Percentiles rank a stretch among this genome's conserved stretches.
Conservation (phyloP, 2,797 vertebrate genomes). For the Nasua narica region DNA sequence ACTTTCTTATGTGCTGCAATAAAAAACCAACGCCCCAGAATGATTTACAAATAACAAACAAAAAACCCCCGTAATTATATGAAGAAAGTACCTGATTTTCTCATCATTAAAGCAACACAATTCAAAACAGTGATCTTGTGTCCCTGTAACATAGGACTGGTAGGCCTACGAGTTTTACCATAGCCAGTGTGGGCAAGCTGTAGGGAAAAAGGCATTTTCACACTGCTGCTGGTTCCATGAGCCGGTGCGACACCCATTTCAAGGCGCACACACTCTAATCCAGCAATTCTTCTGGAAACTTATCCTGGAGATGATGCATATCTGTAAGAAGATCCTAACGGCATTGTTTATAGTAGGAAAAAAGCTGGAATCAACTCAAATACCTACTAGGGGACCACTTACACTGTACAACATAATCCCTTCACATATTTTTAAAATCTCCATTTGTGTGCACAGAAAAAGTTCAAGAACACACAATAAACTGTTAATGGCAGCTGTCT, state of each 20-base stretch:
- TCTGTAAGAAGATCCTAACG: not conserved
- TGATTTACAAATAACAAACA: not conserved
- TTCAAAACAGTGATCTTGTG: not conserved
- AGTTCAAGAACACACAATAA: not conserved
- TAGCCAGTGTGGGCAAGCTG: not conserved
- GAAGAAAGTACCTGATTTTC: not conserved
- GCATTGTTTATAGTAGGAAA: not conserved
- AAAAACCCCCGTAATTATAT: not conserved
- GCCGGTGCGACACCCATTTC: not conserved
- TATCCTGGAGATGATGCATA: not conserved
- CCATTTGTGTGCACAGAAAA: not conserved
- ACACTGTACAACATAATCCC: not conserved
- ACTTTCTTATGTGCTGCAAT: not conserved
- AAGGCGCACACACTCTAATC: not conserved
- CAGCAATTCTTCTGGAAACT: not conserved
- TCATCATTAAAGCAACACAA: not conserved
- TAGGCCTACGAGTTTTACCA: not conserved
- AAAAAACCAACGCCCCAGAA: not conserved
- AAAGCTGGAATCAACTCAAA: not conserved
- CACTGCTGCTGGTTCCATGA: not conserved
- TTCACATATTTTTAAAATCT: not conserved
- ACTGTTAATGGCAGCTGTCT: not conserved
- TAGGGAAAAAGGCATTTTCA: not conserved
- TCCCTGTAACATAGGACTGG: not conserved
- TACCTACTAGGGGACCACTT: not conserved